Percentiles rank a stretch among this genome's conserved stretches.
phyloP scores from a whole-genome alignment of 2,888 invertebrate genomes.

The Athalia cordata region DNA sequence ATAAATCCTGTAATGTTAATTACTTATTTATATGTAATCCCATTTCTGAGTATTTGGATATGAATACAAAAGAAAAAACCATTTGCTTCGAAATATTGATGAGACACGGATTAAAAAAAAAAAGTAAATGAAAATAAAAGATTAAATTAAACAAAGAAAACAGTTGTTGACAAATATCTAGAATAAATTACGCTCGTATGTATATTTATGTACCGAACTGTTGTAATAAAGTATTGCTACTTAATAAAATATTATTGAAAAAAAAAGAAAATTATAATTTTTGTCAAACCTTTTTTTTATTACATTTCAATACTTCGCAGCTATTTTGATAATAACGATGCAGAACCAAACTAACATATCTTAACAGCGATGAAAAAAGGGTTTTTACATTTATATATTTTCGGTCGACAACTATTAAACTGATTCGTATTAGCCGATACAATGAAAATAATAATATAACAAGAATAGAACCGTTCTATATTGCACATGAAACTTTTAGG shows the following conservation, averaged over 20 bases:
- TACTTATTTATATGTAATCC: constrained; percentile 33
- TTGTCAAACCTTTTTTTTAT: background rate
- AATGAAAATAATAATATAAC: background rate
- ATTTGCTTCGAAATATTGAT: too few species aligned
- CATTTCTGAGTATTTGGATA: constrained; percentile 27
- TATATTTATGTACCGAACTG: constrained; percentile 72
- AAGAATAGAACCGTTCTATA: constrained; percentile 9
- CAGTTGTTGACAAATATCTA: constrained; percentile 57
- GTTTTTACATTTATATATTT: background rate
- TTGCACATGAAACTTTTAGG: background rate
- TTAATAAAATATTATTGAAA: constrained; percentile 56
- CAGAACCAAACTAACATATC: background rate
- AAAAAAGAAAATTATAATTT: background rate
- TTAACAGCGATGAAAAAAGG: background rate
- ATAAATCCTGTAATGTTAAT: constrained; percentile 28
- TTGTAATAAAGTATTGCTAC: constrained; percentile 71
- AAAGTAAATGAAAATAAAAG: constrained; percentile 5
- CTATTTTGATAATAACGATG: background rate
- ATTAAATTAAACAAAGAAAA: constrained; percentile 19
- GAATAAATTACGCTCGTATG: constrained; percentile 67
- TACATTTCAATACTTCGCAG: background rate
- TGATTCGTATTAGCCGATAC: background rate
- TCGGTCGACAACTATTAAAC: background rate
- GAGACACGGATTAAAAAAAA: background rate
- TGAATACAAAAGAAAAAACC: constrained; percentile 10